Percentiles rank a stretch among this genome's conserved stretches.
These are phyloP conservation scores for Papilio demoleus DNA, from an alignment of 2,888 invertebrate species.

Conservation along the genomic window DNA sequence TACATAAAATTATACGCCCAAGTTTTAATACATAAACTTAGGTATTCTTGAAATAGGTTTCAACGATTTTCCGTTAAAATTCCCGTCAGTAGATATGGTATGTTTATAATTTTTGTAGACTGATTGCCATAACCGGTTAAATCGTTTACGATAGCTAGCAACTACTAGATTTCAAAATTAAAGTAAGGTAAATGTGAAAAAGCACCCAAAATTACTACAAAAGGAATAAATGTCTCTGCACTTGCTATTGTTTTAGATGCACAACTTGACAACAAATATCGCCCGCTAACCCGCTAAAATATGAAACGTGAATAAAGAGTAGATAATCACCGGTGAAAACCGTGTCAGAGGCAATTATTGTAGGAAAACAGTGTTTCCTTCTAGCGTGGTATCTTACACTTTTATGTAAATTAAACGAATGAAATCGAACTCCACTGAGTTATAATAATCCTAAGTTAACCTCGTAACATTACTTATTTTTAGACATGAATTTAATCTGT, in stretches of 20 bases:
- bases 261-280: neutral
- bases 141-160: neutral
- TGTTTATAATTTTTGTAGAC: neutral
- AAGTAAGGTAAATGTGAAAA: neutral
- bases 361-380: too few species aligned
- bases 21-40: neutral
- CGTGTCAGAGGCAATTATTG: neutral
- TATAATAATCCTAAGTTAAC: too few species aligned
- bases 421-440: too few species aligned
- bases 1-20: too few species aligned
- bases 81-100: neutral
- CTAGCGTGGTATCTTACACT: too few species aligned
- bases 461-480: too few species aligned
- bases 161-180: neutral
- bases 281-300: neutral
- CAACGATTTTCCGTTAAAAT: neutral
- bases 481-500: too few species aligned
- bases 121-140: neutral
- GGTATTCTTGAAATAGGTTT: neutral
- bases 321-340: neutral
- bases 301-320: neutral
- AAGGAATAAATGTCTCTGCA: neutral
- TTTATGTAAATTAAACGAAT: too few species aligned
- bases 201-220: neutral
- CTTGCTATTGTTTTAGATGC: neutral